Evolutionary conservation across 1,140 invertebrate species (phyloP).

Genomic region (Linepithema humile): DNA sequence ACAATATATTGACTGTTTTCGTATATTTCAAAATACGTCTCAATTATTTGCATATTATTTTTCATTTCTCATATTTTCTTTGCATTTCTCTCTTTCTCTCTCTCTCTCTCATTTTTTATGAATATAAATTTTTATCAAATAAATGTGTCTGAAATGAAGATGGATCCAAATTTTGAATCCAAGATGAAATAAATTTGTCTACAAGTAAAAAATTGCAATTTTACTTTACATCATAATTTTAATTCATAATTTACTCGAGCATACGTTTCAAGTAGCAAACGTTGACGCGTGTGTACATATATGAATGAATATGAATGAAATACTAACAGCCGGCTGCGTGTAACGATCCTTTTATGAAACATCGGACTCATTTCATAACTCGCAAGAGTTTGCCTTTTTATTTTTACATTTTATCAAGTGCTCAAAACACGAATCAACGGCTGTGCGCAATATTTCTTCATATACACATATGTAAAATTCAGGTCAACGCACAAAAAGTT

Average conservation of each 20-base stretch:
- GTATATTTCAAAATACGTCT: neutral
- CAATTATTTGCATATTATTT: too few relatives aligned
- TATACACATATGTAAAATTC: constrained; percentile 11
- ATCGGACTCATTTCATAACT: constrained; percentile 42
- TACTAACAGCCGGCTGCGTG: constrained; percentile 6
- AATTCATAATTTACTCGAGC: neutral
- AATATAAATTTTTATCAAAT: neutral
- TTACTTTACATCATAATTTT: neutral
- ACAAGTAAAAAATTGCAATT: constrained; percentile 17
- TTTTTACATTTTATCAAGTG: constrained; percentile 45
- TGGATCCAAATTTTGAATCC: too few relatives aligned
- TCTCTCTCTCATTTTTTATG: neutral
- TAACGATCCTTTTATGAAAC: constrained; percentile 25
- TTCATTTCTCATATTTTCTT: neutral
- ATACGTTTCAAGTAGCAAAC: neutral
- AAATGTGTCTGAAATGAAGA: neutral
- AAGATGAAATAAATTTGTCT: too few relatives aligned
- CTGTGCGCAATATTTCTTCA: constrained; percentile 8
- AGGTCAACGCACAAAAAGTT: constrained; percentile 1
- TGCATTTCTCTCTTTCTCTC: neutral
- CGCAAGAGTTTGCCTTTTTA: constrained; percentile 30
- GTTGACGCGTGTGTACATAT: neutral
- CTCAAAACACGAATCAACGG: constrained; percentile 30
- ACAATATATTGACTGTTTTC: neutral
- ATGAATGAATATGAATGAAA: constrained; percentile 38